A percentile compares a stretch with the other conserved stretches of the same genome.
These are phyloP conservation scores for Trematomus bernacchii DNA, from an alignment of 2,797 vertebrate genomes.

Conservation along the genomic window DNA sequence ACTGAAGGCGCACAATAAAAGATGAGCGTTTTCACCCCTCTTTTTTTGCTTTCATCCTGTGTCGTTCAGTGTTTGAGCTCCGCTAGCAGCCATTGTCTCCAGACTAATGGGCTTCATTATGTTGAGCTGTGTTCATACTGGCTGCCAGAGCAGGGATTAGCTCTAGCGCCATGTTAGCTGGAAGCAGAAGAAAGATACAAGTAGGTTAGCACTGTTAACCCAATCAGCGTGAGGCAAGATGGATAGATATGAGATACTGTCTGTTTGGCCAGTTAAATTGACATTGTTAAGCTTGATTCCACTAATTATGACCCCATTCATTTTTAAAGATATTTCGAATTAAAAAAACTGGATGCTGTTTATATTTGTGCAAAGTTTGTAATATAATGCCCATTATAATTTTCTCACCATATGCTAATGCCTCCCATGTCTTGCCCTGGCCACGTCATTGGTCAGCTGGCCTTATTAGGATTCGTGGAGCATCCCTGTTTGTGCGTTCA, in stretches of 20 bases:
- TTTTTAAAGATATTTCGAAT: slow-evolving; percentile 11
- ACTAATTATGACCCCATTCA: neutral
- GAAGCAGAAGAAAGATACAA: slow-evolving; percentile 70
- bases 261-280: slow-evolving; percentile 12
- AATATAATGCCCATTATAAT: neutral
- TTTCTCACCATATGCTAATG: slow-evolving; percentile 52
- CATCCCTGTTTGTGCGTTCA: slow-evolving; percentile 61
- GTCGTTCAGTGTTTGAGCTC: slow-evolving; percentile 63
- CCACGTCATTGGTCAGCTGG: slow-evolving; percentile 63
- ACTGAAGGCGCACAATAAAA: slow-evolving; percentile 47
- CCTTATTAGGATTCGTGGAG: slow-evolving; percentile 71
- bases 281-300: neutral
- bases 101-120: slow-evolving; percentile 85
- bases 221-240: slow-evolving; percentile 48
- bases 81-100: slow-evolving; percentile 78
- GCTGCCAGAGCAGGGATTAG: slow-evolving; percentile 77
- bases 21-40: slow-evolving; percentile 34
- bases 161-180: slow-evolving; percentile 64
- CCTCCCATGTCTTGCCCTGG: slow-evolving; percentile 5
- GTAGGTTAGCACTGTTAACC: slow-evolving; percentile 65
- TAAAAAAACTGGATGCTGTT: neutral
- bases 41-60: slow-evolving; percentile 18
- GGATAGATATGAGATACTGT: slow-evolving; percentile 26
- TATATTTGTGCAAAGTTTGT: neutral
- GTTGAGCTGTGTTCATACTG: slow-evolving; percentile 72